Evolutionary conservation across 2,888 invertebrate species (phyloP), one percentile per base, ranked within the genome.

Genomic region (Pegoplata infirma): DNA sequence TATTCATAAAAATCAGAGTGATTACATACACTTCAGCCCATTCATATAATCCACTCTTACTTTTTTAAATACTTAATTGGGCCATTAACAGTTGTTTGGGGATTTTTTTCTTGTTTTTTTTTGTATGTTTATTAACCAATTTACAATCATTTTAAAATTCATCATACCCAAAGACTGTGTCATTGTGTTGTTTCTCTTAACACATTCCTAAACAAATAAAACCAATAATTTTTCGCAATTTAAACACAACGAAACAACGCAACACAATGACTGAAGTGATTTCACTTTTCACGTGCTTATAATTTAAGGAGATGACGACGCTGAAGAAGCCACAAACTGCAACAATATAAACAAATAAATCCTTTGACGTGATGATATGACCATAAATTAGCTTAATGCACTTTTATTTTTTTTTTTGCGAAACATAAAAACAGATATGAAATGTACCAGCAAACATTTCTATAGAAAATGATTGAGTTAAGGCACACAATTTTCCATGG

Each of bases 251-350:
- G 3, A 19, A 12, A 44, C 36, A 16, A 55, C n/a, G n/a, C n/a
- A n/a, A n/a, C n/a, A n/a, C 16, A 44, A 46, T 32, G 59, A 68
- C 53, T n/a, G n/a, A n/a, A n/a, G n/a, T n/a, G 68, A 55, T 75
- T 75, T 75, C 68, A 75, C 68, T 75, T 75, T 75, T 75, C 49
- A 63, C 63, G 58, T 68, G 32, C 58, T 47, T 23, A 55, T 25
- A 36, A 61, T 32, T 73, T 56, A 61, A 49, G 47, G 14, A 68
- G 67, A 21, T 67, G 5, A n/a, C 25, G 25, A 5, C 25, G 12
- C 23, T n/a, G 23, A 23, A 7, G 56, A 58, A 68, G 49, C 58
- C 68, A 23, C 23, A 51, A 51, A 25, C n/a, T 51, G 51, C 23
- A 21, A 51, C 51, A 40, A 44, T 61, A 46, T 19, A 69, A 69